A percentile compares a stretch with the other conserved stretches of the same genome.
These are phyloP conservation scores for Eristalis pertinax DNA, from an alignment of 2,888 invertebrate species.

Conservation along the genomic window DNA sequence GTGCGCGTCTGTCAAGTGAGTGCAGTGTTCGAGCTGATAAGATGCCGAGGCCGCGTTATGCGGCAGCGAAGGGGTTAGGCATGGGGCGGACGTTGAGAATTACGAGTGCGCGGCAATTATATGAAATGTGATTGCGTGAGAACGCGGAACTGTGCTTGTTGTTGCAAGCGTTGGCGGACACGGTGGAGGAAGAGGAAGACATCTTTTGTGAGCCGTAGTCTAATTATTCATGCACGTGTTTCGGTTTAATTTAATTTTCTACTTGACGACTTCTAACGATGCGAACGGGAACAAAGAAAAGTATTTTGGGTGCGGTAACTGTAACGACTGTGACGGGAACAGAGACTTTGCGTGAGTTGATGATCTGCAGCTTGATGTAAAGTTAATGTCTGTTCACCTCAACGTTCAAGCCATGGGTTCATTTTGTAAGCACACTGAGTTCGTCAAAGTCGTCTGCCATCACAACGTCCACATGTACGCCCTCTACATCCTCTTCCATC, in stretches of 20 bases:
- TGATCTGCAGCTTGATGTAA: background rate
- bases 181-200: conserved; percentile 9
- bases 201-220: conserved; percentile 24
- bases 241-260: conserved; percentile 16
- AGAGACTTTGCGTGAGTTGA: background rate
- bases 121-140: conserved; percentile 36
- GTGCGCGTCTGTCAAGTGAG: background rate
- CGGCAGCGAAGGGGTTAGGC: background rate
- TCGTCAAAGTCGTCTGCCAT: too few species aligned
- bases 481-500: too few species aligned
- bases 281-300: background rate
- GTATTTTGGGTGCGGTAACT: background rate
- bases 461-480: too few species aligned
- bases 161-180: background rate
- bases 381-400: too few species aligned
- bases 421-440: too few species aligned
- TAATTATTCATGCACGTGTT: conserved; percentile 49
- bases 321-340: background rate
- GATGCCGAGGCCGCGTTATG: background rate
- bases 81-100: conserved; percentile 39
- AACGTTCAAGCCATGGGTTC: too few species aligned
- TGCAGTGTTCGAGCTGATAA: conserved; percentile 39
- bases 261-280: background rate
- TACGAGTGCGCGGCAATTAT: conserved; percentile 36
- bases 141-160: conserved; percentile 7